Conservation (phyloP, 2,113 vertebrate genomes). For the Prionailurus bengalensis region DNA sequence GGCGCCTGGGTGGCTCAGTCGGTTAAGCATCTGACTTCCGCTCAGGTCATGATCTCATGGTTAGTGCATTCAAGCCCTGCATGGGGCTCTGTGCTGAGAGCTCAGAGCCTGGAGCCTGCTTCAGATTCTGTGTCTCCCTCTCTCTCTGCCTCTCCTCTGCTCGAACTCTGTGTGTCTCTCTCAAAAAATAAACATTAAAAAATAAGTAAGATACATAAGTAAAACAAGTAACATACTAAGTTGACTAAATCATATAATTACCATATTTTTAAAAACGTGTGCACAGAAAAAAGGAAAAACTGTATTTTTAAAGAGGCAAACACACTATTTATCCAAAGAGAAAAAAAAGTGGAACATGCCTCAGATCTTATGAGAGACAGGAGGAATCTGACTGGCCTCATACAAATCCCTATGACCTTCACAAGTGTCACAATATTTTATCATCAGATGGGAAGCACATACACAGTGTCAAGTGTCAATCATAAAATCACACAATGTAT, state of each 20-base stretch:
- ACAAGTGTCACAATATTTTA: neutral
- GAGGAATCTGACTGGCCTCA: neutral
- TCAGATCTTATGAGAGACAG: neutral
- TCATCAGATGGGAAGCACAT: constrained; percentile 29
- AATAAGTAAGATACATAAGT: neutral
- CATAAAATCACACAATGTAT: constrained; percentile 26
- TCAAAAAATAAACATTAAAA: too few species aligned
- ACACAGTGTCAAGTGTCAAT: neutral
- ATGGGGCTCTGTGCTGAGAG: too few species aligned
- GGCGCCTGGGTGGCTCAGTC: too few species aligned
- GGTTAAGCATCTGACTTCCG: too few species aligned
- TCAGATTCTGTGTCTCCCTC: too few species aligned
- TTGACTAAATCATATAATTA: constrained; percentile 22
- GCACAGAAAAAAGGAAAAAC: neutral
- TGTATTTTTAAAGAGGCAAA: constrained; percentile 3
- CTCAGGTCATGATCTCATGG: too few species aligned
- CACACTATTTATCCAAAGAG: neutral
- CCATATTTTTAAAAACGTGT: neutral
- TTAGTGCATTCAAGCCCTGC: too few species aligned
- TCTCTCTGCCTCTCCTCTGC: too few species aligned
- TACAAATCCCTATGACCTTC: neutral
- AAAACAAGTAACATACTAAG: neutral
- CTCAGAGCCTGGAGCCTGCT: too few species aligned
- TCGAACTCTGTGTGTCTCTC: too few species aligned
- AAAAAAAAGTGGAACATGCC: neutral